Percentiles rank a stretch among this genome's conserved stretches.
Conservation (phyloP, 2,797 vertebrate species). For the Apogon talboti region DNA sequence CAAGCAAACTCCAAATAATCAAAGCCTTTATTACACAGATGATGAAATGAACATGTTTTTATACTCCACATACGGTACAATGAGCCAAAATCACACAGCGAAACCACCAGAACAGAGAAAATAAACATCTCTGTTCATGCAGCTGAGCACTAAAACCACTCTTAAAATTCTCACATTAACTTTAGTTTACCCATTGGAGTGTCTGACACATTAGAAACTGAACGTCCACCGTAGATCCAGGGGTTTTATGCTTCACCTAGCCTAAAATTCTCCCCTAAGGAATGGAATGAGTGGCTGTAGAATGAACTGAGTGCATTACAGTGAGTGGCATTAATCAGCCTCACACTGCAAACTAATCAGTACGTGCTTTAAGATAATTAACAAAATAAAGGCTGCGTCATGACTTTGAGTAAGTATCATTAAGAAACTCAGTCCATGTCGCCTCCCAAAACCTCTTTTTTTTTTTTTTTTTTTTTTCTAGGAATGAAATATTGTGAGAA, state of each 20-base stretch:
- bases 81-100: background rate
- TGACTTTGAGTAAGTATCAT: constrained; percentile 4
- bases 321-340: background rate
- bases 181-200: constrained; percentile 3
- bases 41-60: too few species aligned
- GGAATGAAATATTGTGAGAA: background rate
- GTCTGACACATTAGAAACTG: constrained; percentile 2
- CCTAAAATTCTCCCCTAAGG: background rate
- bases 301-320: too few species aligned
- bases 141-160: constrained; percentile 1
- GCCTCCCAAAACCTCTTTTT: background rate
- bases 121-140: too few species aligned
- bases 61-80: too few species aligned
- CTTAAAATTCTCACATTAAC: constrained; percentile 4
- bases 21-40: too few species aligned
- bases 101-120: constrained; percentile 9
- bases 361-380: background rate
- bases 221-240: background rate
- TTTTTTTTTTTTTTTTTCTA: background rate
- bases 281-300: too few species aligned
- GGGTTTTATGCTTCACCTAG: background rate
- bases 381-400: constrained; percentile 5
- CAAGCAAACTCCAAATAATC: too few species aligned
- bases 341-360: constrained; percentile 6
- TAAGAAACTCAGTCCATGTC: background rate